Conservation (phyloP, 2,888 invertebrate species). For the Trichogramma evanescens region DNA sequence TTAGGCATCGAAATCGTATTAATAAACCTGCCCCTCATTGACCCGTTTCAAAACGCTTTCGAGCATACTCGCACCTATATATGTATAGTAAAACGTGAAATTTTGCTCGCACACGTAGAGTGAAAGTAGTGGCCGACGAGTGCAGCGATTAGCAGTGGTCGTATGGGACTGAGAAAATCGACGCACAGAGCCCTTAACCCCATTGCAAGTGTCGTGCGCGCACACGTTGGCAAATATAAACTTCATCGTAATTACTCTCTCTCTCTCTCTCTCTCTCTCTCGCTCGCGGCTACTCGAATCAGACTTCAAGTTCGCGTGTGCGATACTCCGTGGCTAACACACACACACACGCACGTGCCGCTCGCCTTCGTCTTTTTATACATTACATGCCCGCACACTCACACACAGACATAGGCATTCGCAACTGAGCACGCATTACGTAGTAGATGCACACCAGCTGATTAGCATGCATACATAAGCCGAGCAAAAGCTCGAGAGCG, state of each 20-base stretch:
- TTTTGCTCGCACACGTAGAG: neutral
- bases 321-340: too few relatives aligned
- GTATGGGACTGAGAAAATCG: too few relatives aligned
- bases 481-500: too few relatives aligned
- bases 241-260: too few relatives aligned
- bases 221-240: too few relatives aligned
- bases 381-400: too few relatives aligned
- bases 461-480: conserved; percentile 4
- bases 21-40: conserved; percentile 21
- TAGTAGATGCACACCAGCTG: conserved; percentile 14
- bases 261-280: conserved; percentile 2
- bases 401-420: neutral
- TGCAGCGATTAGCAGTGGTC: too few relatives aligned
- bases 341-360: too few relatives aligned
- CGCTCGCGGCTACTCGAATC: conserved; percentile 6
- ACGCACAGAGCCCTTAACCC: conserved; percentile 19
- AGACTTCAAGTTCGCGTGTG: conserved; percentile 20
- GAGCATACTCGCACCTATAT: neutral
- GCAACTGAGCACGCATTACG: neutral
- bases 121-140: neutral
- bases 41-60: conserved; percentile 17
- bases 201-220: neutral
- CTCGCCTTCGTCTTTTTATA: too few relatives aligned
- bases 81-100: neutral
- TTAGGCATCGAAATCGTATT: conserved; percentile 14